Percentiles rank a stretch among this genome's conserved stretches.
phyloP scores from a whole-genome alignment of 2,888 invertebrate species.

The Hymenopus coronatus region DNA sequence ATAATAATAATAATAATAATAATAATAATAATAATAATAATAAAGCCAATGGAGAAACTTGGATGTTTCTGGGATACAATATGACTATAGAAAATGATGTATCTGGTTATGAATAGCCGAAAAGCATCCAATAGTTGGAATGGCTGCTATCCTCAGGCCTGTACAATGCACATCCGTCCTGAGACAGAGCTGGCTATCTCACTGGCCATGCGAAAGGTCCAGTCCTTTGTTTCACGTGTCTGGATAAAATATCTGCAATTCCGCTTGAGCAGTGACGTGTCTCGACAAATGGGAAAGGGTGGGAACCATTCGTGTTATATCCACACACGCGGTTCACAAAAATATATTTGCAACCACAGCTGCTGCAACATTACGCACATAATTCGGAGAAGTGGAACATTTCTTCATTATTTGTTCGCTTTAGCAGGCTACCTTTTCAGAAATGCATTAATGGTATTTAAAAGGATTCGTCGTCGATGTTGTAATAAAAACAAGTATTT shows the following conservation, averaged over 20 bases:
- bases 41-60: neutral
- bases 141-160: neutral
- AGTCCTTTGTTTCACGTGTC: neutral
- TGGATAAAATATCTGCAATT: neutral
- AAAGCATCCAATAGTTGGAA: too few relatives aligned
- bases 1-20: too few relatives aligned
- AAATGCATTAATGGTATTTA: too few relatives aligned
- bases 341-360: too few relatives aligned
- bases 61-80: neutral
- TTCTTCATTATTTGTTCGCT: too few relatives aligned
- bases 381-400: too few relatives aligned
- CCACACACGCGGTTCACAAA: neutral
- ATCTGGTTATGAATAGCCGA: neutral
- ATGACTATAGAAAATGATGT: too few relatives aligned
- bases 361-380: too few relatives aligned
- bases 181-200: neutral
- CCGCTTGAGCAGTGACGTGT: neutral
- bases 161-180: neutral
- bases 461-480: too few relatives aligned
- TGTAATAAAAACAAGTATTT: too few relatives aligned
- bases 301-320: neutral
- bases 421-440: too few relatives aligned
- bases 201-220: neutral
- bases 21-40: too few relatives aligned
- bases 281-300: neutral